Evolutionary conservation across 2,888 invertebrate species (phyloP), one percentile per base, ranked within the genome.

Genomic region (Caenorhabditis doughertyi): DNA sequence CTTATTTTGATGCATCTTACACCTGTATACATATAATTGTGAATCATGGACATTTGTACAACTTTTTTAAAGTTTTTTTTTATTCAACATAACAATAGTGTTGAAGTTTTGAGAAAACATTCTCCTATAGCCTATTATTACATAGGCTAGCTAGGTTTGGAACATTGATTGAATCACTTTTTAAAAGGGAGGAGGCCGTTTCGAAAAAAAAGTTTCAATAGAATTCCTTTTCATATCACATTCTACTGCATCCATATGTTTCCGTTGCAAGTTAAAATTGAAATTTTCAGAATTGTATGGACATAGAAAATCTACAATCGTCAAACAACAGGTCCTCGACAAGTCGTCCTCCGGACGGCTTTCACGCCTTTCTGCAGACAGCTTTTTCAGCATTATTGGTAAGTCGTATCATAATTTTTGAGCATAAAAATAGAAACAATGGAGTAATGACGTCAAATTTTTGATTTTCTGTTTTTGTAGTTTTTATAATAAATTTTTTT

Each of bases 281-380:
- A 21, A 23, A 47, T 64, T 79, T 79, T 71, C 77, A 82, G 82
- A 71, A 73, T 72, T 82, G 72, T 77, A 82, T 82, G 82, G 82
- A 82, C 72, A 82, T 82, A 72, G 82, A 77, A 77, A 77, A 71
- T 25, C 62, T 77, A 51, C 71, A 81, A 73, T 42, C 71, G 62
- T 55, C 77, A 62, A 77, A 55, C 49, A 68, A 81, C 65, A 58
- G 68, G 80, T 73, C 80, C 25, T 53, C 68, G 51, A 42, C 60
- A 49, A 68, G 62, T 62, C 67, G 77, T 67, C 72, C 64, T 32
- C 70, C 73, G 56, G 79, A 79, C 64, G 71, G 68, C 64, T 74
- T 83, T 35, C 49, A 73, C 21, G 44, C 68, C 25, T 79, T 83
- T 42, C 32, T 83, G 44, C 55, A 68, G n/a, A 74, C 79, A 35